Evolutionary conservation across 2,113 vertebrate genomes (phyloP), one percentile per base, ranked within the genome.

Genomic region (Platichthys flesus): DNA sequence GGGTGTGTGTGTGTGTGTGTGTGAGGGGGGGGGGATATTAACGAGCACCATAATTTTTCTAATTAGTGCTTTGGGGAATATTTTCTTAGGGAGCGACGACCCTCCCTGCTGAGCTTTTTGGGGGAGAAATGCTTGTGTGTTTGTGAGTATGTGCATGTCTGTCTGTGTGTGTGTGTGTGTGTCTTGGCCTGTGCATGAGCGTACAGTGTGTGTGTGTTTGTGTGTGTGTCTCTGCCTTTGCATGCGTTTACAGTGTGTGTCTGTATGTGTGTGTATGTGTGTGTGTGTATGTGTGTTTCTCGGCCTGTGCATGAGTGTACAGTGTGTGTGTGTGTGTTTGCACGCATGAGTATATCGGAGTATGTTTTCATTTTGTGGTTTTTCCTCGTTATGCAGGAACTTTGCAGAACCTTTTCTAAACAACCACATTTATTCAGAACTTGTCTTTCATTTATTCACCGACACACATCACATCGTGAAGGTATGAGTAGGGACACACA

Each of bases 61-160:
- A 96, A 94, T 96, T 95, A 96, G 94, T 93, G 91, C 94, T 94
- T 93, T 90, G 84, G 92, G 92, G 92, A 94, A 93, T 94, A 93
- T 94, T 94, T 93, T 94, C 89, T 92, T 93, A 92, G 92, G 93
- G 84, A 91, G 83, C 82, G 91, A 87, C 81, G 74, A 90, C 89
- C 89, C 92, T 94, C 91, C 92, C 90, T 90, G 82, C 79, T 72
- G 86, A 90, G 88, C 90, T 89, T 91, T 90, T 89, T 69, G 73
- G 71, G 68, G 20, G 67, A 68, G 75, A 49, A 74, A 47, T 26
- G 35, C 23, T 56, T 67, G 63, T 62, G 74, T 74, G 63, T 76
- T 73, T 62, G 75, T 31, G 49, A 58, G 65, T 72, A 60, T 73
- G 24, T 45, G 51, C 37, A 40, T 9, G 10, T 40, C 10, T 10